Evolutionary conservation across 2,797 vertebrate genomes (phyloP), one percentile per base, ranked within the genome.

Genomic region (Clarias platycephalus): DNA sequence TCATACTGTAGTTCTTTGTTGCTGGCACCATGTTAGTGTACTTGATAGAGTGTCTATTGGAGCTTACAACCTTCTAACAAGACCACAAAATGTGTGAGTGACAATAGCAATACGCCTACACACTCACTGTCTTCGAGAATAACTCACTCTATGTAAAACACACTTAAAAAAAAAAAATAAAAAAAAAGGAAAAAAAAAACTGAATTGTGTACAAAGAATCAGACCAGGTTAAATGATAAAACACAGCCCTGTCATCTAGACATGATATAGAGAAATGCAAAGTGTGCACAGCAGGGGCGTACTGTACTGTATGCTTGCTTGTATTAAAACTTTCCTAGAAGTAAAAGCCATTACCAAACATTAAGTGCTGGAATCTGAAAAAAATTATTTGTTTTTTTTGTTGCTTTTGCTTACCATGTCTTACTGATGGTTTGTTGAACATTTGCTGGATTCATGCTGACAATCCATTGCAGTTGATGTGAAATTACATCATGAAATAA

Each of bases 371-470:
- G 2, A 57, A 37, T 77, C 31, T 34, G 28, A 76, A 58, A 49
- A 76, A 24, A 12, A 5, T 1, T 15, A 1, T 18, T 16, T 62
- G 5, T 60, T 5, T 22, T 5, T 22, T 24, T 74, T 31, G 49
- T 53, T 13, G 49, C 49, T 60, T 74, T 15, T 37, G 40, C 44
- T 62, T n/a, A 62, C 9, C 34, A 37, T 77, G 20, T 34, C 24
- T 31, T 4, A 77, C 57, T 76, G 18, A 75, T 9, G 22, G 53
- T 4, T 60, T 77, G 60, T 37, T 62, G 55, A 18, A 77, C 26
- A 37, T 58, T 40, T 77, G 57, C 31, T 60, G 31, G 57, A 77
- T 77, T 77, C 55, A 22, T 77, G 57, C 57, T 60, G 26, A 76
- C 53, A 31, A 40, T 57, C 53, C 26, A 60, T 16, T 60, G 28